phyloP scores from a whole-genome alignment of 2,113 vertebrate species.

The Pedetes capensis region DNA sequence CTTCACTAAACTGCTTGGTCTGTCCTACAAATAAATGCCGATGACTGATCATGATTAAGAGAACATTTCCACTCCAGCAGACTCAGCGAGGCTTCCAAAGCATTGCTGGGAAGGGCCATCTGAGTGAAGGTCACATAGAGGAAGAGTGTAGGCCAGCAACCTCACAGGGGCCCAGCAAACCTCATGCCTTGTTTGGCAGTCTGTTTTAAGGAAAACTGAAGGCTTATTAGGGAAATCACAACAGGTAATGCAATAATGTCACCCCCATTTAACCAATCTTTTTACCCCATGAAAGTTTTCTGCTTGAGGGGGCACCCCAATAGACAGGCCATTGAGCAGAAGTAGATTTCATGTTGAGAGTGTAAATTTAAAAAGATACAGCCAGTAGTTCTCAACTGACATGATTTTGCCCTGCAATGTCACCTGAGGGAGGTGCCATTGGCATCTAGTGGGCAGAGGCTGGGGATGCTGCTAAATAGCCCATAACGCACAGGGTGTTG shows the following conservation, averaged over 20 bases:
- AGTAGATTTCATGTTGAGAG: not conserved
- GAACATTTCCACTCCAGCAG: not conserved
- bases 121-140: not conserved
- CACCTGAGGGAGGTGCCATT: not conserved
- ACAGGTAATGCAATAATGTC: not conserved
- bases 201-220: constrained; percentile 17
- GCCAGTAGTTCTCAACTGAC: not conserved
- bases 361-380: not conserved
- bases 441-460: not conserved
- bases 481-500: not conserved
- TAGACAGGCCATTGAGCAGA: not conserved
- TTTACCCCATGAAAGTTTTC: not conserved
- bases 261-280: not conserved
- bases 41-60: not conserved
- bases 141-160: not conserved
- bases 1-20: not conserved
- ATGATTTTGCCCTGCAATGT: not conserved
- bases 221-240: not conserved
- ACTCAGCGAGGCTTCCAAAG: not conserved
- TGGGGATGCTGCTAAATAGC: not conserved
- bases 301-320: not conserved
- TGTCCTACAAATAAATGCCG: not conserved
- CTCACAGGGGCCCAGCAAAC: not conserved
- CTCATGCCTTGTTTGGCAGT: not conserved
- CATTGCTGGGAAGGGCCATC: not conserved